A percentile compares a stretch with the other conserved stretches of the same genome.
Conservation (phyloP, 2,113 vertebrate genomes). For the Vulpes lagopus region DNA sequence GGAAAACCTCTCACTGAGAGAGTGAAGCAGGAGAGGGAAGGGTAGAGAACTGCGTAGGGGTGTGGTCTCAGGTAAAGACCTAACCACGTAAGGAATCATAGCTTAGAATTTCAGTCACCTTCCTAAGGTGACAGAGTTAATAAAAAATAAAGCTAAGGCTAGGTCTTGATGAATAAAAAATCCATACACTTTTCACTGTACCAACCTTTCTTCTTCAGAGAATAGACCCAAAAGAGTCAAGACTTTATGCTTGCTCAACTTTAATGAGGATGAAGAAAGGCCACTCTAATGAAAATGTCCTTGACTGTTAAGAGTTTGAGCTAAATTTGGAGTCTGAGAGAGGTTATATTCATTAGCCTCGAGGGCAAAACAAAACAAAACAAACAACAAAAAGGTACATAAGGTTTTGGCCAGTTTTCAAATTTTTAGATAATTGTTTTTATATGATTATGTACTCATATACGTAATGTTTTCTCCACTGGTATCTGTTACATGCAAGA, state of each 20-base stretch:
- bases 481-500: neutral
- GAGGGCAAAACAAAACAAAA: conserved; percentile 4
- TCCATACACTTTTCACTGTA: neutral
- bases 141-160: conserved; percentile 12
- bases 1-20: neutral
- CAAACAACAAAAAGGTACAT: conserved; percentile 3
- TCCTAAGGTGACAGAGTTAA: neutral
- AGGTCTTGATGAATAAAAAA: conserved; percentile 46
- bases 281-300: conserved; percentile 51
- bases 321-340: neutral
- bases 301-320: conserved; percentile 31
- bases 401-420: neutral
- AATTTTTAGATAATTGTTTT: conserved; percentile 27
- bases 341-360: conserved; percentile 57
- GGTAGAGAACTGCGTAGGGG: neutral
- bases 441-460: neutral
- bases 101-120: conserved; percentile 29
- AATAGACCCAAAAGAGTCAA: neutral
- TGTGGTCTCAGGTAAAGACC: neutral
- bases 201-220: neutral
- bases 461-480: neutral
- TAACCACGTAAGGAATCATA: conserved; percentile 11
- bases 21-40: neutral
- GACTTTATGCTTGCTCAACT: neutral
- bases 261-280: neutral